Conservation (phyloP, 2,797 vertebrate genomes). For the Vireo griseus region DNA sequence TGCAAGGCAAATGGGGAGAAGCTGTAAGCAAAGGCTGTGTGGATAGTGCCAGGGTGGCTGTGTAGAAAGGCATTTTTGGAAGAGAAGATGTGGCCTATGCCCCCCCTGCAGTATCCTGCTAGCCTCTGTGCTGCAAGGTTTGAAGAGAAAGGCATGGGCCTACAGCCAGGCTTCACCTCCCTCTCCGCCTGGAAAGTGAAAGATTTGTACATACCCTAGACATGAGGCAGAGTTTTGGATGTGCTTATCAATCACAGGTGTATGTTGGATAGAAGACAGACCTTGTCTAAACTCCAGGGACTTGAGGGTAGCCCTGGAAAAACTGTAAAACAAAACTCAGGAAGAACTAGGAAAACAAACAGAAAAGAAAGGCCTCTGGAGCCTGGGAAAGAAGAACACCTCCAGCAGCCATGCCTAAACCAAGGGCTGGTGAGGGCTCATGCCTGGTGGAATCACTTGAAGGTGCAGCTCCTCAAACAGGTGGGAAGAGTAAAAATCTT, state of each 20-base stretch:
- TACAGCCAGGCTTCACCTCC: not conserved
- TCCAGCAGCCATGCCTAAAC: not conserved
- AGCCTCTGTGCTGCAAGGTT: not conserved
- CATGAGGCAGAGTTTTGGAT: not conserved
- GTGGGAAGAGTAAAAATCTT: not conserved
- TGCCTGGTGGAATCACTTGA: not conserved
- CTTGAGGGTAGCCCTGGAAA: not conserved
- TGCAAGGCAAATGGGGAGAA: not conserved
- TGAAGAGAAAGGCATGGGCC: not conserved
- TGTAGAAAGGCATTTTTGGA: not conserved
- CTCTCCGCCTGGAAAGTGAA: not conserved
- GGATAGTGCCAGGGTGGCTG: not conserved
- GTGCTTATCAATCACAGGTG: not conserved
- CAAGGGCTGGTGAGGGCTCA: fast-evolving
- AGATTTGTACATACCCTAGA: not conserved
- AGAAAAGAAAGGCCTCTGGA: not conserved
- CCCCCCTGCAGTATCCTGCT: not conserved
- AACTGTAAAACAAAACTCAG: not conserved
- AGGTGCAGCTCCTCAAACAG: not conserved
- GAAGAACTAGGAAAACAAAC: not conserved
- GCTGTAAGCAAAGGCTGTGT: not conserved
- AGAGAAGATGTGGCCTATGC: not conserved
- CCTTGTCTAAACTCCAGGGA: not conserved
- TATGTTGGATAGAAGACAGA: not conserved
- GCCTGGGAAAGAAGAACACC: not conserved